Evolutionary conservation across 2,888 invertebrate species (phyloP).

Genomic region (Eueremaeus valkanovi): DNA sequence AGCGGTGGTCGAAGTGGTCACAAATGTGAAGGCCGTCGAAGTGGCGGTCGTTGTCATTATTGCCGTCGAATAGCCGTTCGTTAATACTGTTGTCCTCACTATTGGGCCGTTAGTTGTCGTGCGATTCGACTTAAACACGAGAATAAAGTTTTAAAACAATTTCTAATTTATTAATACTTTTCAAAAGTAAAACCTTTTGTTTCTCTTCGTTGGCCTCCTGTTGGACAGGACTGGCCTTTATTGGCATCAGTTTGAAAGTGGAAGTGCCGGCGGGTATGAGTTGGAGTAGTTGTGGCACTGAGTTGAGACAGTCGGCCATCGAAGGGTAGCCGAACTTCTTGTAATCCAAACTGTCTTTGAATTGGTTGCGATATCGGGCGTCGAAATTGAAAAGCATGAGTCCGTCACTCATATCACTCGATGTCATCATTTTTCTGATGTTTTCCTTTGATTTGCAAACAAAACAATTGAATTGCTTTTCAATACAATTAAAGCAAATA

Average conservation of each 20-base stretch:
- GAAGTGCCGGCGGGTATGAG: neutral
- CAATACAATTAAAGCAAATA: neutral
- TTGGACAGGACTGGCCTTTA: neutral
- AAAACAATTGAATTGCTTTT: neutral
- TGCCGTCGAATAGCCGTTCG: neutral
- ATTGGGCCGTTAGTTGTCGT: neutral
- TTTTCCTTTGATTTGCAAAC: neutral
- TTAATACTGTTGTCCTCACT: neutral
- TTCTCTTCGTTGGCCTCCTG: neutral
- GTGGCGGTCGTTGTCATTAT: neutral
- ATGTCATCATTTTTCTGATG: neutral
- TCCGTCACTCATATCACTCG: neutral
- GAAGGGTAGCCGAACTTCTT: neutral
- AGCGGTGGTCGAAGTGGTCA: neutral
- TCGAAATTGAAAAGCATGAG: conserved; percentile 21
- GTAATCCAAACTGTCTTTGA: neutral
- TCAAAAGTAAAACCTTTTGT: neutral
- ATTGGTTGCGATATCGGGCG: neutral
- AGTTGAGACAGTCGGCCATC: neutral
- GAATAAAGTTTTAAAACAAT: neutral
- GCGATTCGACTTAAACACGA: too few relatives aligned
- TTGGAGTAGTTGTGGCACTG: neutral
- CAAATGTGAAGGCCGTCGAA: neutral
- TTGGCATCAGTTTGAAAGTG: neutral
- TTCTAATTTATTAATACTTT: neutral